A percentile compares a stretch with the other conserved stretches of the same genome.
These are phyloP conservation scores for Pelodiscus sinensis DNA, from an alignment of 2,113 vertebrate genomes.

Conservation along the genomic window DNA sequence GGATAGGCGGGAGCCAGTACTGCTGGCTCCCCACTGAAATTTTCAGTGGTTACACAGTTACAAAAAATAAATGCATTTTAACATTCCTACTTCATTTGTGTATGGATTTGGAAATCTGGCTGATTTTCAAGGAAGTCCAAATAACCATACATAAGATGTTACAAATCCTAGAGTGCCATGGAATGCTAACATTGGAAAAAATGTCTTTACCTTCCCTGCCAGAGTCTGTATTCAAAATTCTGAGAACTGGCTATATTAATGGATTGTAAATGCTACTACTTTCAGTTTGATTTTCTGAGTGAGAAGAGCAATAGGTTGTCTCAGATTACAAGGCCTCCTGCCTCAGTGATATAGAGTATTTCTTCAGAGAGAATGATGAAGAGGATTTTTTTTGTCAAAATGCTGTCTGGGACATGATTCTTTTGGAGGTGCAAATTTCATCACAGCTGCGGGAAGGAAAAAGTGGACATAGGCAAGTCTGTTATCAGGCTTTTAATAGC, in stretches of 20 bases:
- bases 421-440: neutral
- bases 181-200: neutral
- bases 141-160: neutral
- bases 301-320: neutral
- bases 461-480: neutral
- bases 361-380: neutral
- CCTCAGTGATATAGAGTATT: neutral
- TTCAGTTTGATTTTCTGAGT: conserved; percentile 1
- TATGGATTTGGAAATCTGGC: neutral
- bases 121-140: neutral
- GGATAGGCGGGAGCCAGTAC: too few species aligned
- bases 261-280: neutral
- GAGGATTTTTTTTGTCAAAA: neutral
- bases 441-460: neutral
- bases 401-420: neutral
- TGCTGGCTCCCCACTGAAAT: too few species aligned
- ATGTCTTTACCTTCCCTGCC: neutral
- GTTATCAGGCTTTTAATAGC: neutral
- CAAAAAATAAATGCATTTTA: too few species aligned
- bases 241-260: neutral
- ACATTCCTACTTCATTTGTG: neutral
- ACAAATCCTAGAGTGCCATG: neutral
- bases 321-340: neutral
- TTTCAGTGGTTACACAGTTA: too few species aligned
- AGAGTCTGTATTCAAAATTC: neutral